These are phyloP conservation scores for Malthinus seriepunctatus DNA, from an alignment of 2,888 invertebrate species.

Conservation along the genomic window DNA sequence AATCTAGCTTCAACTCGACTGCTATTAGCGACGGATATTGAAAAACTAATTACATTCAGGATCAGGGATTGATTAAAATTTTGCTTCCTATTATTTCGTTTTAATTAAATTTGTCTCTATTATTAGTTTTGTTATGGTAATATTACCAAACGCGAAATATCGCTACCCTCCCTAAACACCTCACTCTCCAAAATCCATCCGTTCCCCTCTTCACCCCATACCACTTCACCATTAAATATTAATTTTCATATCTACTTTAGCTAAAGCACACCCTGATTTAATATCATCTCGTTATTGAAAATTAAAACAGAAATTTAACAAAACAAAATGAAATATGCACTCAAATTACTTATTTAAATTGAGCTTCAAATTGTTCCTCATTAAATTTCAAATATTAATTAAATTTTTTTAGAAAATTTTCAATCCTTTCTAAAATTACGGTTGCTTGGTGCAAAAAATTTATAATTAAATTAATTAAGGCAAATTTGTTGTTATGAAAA, in stretches of 20 bases:
- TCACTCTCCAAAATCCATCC: too few relatives aligned
- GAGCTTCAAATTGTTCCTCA: background rate
- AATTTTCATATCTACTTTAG: conserved; percentile 17
- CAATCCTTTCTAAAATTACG: too few relatives aligned
- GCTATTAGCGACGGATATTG: conserved; percentile 38
- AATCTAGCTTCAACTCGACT: conserved; percentile 23
- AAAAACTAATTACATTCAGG: conserved; percentile 40
- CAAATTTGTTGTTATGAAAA: too few relatives aligned
- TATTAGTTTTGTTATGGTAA: conserved; percentile 27
- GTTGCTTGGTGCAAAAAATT: too few relatives aligned
- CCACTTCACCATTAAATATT: background rate
- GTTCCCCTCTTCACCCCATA: too few relatives aligned
- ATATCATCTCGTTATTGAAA: conserved; percentile 16
- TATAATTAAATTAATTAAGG: too few relatives aligned
- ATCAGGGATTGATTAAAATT: conserved; percentile 38
- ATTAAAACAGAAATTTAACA: conserved; percentile 11
- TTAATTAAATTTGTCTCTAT: conserved; percentile 29
- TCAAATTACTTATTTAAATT: conserved; percentile 9
- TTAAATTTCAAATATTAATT: background rate
- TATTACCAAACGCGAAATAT: conserved; percentile 14
- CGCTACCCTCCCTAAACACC: conserved; percentile 1
- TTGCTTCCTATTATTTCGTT: conserved; percentile 25
- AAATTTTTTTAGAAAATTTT: too few relatives aligned
- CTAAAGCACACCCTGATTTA: conserved; percentile 13
- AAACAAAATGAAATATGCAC: conserved; percentile 6